Evolutionary conservation across 2,888 invertebrate species (phyloP), one percentile per base, ranked within the genome.

Genomic region (Pammene aurita): DNA sequence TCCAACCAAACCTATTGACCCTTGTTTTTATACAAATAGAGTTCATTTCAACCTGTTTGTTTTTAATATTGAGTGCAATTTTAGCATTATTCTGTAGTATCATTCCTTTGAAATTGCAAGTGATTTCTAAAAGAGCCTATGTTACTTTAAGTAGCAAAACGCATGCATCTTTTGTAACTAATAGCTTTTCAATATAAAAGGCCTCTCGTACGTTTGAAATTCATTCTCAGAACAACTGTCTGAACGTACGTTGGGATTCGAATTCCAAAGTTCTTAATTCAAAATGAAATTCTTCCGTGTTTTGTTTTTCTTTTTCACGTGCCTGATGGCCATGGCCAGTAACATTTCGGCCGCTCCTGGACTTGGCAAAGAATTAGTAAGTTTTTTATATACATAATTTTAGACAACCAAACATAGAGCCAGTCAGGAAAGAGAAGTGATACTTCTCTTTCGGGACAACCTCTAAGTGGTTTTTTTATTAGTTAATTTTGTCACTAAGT

Each of bases 281-380:
- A 48, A 69, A 46, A 69, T 69, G 65, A 69, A 69, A 58, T 69
- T 69, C 65, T 55, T 41, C 58, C 58, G 41, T 13, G 60, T 69
- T 60, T 42, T 69, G 46, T 65, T 69, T 69, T 65, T 69, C 54
- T 69, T 69, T 42, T 69, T 69, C 64, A 55, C 69, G 9, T 69
- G 65, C 48, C 14, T 69, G 7, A 65, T 69, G 54, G 69, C 69
- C 7, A 46, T 69, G 69, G 60, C 58, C 52, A 65, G 58, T 55
- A 54, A 69, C 16, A 41, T 60, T 26, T 69, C 69, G 7, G 69
- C 64, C 0, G 58, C 64, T 0, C 69, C 64, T 26, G 60, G 46
- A 26, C 18, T 69, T n/a, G 69, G 69, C 13, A 58, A 11, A 13
- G 65, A 69, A n/a, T 0, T 69, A 26, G 58, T 69, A 55, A 60